These are phyloP conservation scores for Trachelipus rathkii DNA, from an alignment of 1,140 invertebrate species.

Conservation along the genomic window DNA sequence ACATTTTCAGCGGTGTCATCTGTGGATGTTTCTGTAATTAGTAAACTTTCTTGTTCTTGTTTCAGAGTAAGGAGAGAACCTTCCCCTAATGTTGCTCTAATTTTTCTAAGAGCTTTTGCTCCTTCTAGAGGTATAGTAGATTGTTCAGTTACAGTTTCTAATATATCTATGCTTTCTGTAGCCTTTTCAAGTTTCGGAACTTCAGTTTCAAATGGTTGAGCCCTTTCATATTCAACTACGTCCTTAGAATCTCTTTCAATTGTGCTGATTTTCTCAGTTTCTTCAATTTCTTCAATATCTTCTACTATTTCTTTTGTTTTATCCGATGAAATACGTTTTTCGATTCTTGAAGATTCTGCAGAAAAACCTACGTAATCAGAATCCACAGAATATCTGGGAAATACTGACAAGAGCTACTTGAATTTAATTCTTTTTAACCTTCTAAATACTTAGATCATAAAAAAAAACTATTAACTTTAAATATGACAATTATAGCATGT, in stretches of 20 bases:
- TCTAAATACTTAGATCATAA: too few species aligned
- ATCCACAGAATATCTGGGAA: too few species aligned
- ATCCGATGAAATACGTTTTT: too few species aligned
- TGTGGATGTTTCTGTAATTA: background rate
- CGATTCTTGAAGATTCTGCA: too few species aligned
- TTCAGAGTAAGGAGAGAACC: background rate
- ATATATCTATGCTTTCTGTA: background rate
- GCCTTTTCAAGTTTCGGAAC: background rate
- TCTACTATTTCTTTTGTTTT: background rate
- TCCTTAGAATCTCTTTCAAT: background rate
- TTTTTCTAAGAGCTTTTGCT: background rate
- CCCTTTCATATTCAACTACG: background rate
- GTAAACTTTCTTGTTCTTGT: conserved; percentile 1
- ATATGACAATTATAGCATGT: too few species aligned
- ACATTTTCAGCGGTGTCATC: background rate
- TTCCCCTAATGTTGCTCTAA: background rate
- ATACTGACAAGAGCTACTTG: too few species aligned
- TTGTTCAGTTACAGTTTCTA: background rate
- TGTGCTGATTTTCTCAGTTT: background rate
- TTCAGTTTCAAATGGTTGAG: background rate
- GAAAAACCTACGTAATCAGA: too few species aligned
- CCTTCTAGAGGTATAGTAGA: background rate
- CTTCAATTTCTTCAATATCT: background rate
- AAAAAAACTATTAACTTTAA: too few species aligned
- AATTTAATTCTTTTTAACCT: too few species aligned